These are phyloP conservation scores for Synchiropus splendidus DNA, from an alignment of 2,113 vertebrate genomes.

Conservation along the genomic window DNA sequence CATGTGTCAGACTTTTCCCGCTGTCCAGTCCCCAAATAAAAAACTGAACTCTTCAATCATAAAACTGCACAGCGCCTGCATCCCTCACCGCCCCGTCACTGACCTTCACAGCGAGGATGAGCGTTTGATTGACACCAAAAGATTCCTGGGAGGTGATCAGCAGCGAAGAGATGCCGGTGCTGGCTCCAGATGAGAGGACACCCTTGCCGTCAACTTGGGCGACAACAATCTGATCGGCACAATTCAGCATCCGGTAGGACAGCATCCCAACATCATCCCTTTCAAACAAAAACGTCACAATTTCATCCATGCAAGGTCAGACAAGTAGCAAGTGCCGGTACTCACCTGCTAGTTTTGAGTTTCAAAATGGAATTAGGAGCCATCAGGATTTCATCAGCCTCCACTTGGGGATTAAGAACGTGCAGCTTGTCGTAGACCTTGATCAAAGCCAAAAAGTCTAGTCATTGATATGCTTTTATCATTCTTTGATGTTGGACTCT, in stretches of 20 bases:
- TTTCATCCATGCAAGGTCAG: not conserved
- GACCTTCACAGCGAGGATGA: constrained; percentile 68
- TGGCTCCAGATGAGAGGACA: constrained; percentile 72
- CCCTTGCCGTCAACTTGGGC: constrained; percentile 79
- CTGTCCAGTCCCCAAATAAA: no score
- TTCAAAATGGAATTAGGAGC: constrained; percentile 66
- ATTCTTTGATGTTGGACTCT: constrained; percentile 33
- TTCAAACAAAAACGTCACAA: not conserved
- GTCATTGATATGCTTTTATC: constrained; percentile 30
- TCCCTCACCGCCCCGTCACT: constrained; percentile 6
- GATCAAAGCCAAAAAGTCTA: constrained; percentile 38
- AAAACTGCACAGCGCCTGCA: no score
- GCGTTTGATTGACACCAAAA: constrained; percentile 70
- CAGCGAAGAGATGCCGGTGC: constrained; percentile 73
- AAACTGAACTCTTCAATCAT: no score
- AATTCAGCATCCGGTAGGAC: constrained; percentile 75
- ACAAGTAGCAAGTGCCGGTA: not conserved
- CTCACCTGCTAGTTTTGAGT: constrained; percentile 68
- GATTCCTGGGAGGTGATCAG: constrained; percentile 81
- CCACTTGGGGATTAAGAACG: constrained; percentile 72
- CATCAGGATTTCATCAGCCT: constrained; percentile 74
- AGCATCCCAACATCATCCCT: constrained; percentile 77
- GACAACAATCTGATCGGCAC: constrained; percentile 66
- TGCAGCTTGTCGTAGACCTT: constrained; percentile 86
- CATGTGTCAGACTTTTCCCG: no score